Evolutionary conservation across 2,888 invertebrate species (phyloP).

Genomic region (Drosophila longiperda): DNA sequence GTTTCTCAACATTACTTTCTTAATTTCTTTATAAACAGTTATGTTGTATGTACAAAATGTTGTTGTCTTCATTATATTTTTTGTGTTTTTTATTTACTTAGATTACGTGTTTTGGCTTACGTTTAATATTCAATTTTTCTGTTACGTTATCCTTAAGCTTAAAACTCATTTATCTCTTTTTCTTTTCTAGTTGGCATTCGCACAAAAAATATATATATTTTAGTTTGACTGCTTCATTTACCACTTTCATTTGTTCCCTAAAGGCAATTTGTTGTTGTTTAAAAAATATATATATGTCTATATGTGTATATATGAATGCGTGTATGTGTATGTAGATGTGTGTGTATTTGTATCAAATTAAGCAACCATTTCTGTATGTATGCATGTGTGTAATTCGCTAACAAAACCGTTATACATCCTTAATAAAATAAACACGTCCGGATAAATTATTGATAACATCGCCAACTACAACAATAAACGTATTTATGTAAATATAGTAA

Average conservation of each 20-base stretch:
- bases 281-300: slow-evolving; percentile 21
- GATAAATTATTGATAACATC: slow-evolving; percentile 27
- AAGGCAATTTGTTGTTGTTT: slow-evolving; percentile 61
- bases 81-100: slow-evolving; percentile 22
- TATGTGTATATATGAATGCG: slow-evolving; percentile 4
- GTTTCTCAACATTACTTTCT: slow-evolving; percentile 1
- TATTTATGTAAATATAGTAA: neutral
- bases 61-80: neutral
- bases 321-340: slow-evolving; percentile 26
- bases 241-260: slow-evolving; percentile 68
- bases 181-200: slow-evolving; percentile 29
- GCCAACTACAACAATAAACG: slow-evolving; percentile 26
- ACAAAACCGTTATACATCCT: slow-evolving; percentile 8
- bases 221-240: slow-evolving; percentile 27
- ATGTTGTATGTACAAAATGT: slow-evolving; percentile 17
- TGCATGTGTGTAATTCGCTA: slow-evolving; percentile 25
- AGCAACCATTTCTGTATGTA: slow-evolving; percentile 16
- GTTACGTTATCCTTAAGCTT: slow-evolving; percentile 35
- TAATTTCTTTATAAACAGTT: slow-evolving; percentile 29
- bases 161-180: slow-evolving; percentile 29
- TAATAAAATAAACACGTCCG: slow-evolving; percentile 28
- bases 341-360: slow-evolving; percentile 13
- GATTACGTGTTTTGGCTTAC: slow-evolving; percentile 59
- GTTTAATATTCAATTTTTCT: slow-evolving; percentile 42
- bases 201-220: slow-evolving; percentile 55